Base-by-base conservation (phyloP, 2,797 vertebrate genomes). In the Hippocampus kuda region DNA sequence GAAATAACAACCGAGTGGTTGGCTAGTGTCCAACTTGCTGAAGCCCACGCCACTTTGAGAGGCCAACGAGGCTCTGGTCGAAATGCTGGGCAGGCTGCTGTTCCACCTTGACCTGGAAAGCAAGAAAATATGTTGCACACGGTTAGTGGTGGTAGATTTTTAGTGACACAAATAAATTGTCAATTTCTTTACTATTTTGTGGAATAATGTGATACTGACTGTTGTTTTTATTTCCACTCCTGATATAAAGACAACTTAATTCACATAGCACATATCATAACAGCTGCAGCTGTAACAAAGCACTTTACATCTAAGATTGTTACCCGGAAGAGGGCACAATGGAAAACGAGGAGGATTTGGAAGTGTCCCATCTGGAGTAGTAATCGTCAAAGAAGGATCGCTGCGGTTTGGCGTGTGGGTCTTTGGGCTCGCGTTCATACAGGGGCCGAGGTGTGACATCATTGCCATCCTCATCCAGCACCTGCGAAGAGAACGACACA, bases 381-480 rank as follows among this genome's bases (percentile, higher is more conserved):
- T 76, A 63, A 13, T 91, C 89, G 2, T 85, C 87, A 9, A 85
- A 71, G 24, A 90, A 84, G 20, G 89, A 63, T 78, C 89, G 90
- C 71, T 48, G 86, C 76, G 84, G 81, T 79, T 80, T 90, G 59
- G 62, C 3, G 2, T 44, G 74, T 2, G 63, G 63, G 44, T 65
- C 63, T 24, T 27, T 12, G n/a, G 86, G 75, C n/a, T 91, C 91
- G 20, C 85, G 68, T 1, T 49, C 85, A 81, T 84, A 88, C 63
- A 97, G 89, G 0, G 91, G 81, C 10, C 3, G 86, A 22, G 94
- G 94, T 5, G 94, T 93, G 68, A 95, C 92, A 4, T 95, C 89
- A 42, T 79, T 85, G 42, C 93, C 93, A 10, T 83, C 60, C 0
- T 83, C 75, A 82, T 94, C 92, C 57, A 92, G 80, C 69, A 96